phyloP scores from a whole-genome alignment of 2,113 vertebrate genomes.

The Nyctereutes procyonoides region DNA sequence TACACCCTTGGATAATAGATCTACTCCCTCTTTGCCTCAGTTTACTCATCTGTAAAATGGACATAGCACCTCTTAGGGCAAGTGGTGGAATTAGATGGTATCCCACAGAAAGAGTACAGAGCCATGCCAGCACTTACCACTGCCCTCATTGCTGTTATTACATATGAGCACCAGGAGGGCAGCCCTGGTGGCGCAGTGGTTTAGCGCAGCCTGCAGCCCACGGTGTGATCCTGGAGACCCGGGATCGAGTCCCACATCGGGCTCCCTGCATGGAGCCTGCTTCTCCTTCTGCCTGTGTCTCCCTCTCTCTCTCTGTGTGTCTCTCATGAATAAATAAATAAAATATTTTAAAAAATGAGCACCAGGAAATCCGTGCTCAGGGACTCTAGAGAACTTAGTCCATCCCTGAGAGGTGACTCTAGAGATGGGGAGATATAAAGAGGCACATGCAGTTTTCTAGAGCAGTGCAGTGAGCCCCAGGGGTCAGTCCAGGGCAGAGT shows the following conservation, averaged over 20 bases:
- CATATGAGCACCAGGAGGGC: not conserved
- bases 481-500: not conserved
- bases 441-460: not conserved
- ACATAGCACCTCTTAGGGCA: not conserved
- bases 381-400: not conserved
- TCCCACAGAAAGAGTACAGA: rapidly evolving
- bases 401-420: not conserved
- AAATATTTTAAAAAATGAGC: too few species aligned
- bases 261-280: too few species aligned
- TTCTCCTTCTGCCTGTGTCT: too few species aligned
- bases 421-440: not conserved
- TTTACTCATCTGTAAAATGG: not conserved
- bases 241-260: too few species aligned
- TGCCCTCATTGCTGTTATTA: rapidly evolving
- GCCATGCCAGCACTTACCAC: not conserved
- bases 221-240: too few species aligned
- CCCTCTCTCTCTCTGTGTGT: too few species aligned
- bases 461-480: not conserved
- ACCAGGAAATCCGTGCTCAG: not conserved
- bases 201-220: too few species aligned
- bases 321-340: too few species aligned
- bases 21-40: not conserved
- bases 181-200: too few species aligned
- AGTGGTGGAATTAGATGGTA: not conserved
- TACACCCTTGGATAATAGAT: rapidly evolving